Base-by-base conservation (phyloP, 2,888 invertebrate species). In the Lepetodrilus schrolli region DNA sequence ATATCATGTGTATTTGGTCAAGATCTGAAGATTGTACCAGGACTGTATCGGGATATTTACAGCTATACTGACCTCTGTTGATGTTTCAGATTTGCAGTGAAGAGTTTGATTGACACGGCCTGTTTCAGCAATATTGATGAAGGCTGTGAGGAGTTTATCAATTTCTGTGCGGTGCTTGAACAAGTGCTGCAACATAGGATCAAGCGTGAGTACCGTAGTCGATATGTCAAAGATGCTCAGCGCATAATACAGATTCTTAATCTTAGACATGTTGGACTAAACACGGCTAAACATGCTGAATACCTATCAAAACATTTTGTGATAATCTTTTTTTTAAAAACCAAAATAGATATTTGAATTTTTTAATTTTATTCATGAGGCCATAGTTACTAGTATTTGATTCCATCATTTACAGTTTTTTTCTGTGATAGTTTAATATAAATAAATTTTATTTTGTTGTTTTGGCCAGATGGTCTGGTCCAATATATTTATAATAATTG, bases 101-200 rank as follows among this genome's bases (percentile, higher is more conserved):
- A 87, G 75, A 82, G 81, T 34, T 69, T 87, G 74, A 83, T 86
- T 23, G 87, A 87, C 76, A 83, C 81, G 58, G 82, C 85, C 4
- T 83, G 84, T 26, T 78, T 85, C 72, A 79, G 81, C 34, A 75
- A 80, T 36, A 80, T 87, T 13, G 84, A 84, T 72, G 86, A 87
- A 77, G 81, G 78, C 8, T 80, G 83, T 73, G 83, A 83, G 37
- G 87, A 87, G 47, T 79, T 87, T 21, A 79, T 84, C 72, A 87
- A 87, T 71, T 84, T 87, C 74, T 83, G 84, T 66, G 83, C 85
- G 30, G 81, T 84, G 48, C 74, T 87, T 69, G 87, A 87, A 74
- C 83, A 86, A 30, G 78, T 87, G 30, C 77, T 87, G n/a, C 82
- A 78, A 4, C 83, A 84, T 69, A 75, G 85, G 37, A 72, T 86